Base-by-base conservation (phyloP, 2,113 vertebrate species). In the Pavo muticus region DNA sequence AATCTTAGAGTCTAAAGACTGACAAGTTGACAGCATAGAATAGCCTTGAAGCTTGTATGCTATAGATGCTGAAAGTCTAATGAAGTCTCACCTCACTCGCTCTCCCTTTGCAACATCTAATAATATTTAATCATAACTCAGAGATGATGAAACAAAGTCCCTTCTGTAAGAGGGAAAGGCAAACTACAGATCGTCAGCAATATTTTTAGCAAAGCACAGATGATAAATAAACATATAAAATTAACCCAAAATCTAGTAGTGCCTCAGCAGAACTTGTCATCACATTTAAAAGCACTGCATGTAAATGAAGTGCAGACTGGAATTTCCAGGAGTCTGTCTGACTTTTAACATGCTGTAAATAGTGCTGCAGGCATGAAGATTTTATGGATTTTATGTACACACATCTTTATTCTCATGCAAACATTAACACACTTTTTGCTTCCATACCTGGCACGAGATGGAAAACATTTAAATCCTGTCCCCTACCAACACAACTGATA, bases 211-310 rank as follows among this genome's bases (percentile, higher is more conserved):
- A 72, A 54, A 77, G 23, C 8, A 64, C 20, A 76, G 67, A 17
- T 15, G 2, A 83, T 52, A 80, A 63, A 74, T 14, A 11, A 80
- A 67, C 8, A 45, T 32, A 48, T 32, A 48, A 87, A 83, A 73
- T 37, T 44, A 79, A 65, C 32, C 14, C 23, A 44, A 90, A 30
- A 83, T 2, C 12, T 54, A 82, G 18, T 8, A 82, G 67, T 1
- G 6, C 56, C 86, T 30, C 24, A 77, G 56, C 72, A 56, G 61
- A 82, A 21, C 10, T 73, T 30, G 32, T 11, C 18, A 37, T 40
- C 3, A 50, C 6, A 21, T 3, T n/a, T 61, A 1, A 0, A 37
- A 69, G 30, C 8, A 32, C 30, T 50, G 24, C 20, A 37, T 7
- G 47, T 48, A 42, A 52, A 91, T 74, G n/a, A 67, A 50, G 14